Percentiles rank a stretch among this genome's conserved stretches.
Evolutionary conservation across 2,113 vertebrate species (phyloP).

Genomic region (Platysternon megacephalum): DNA sequence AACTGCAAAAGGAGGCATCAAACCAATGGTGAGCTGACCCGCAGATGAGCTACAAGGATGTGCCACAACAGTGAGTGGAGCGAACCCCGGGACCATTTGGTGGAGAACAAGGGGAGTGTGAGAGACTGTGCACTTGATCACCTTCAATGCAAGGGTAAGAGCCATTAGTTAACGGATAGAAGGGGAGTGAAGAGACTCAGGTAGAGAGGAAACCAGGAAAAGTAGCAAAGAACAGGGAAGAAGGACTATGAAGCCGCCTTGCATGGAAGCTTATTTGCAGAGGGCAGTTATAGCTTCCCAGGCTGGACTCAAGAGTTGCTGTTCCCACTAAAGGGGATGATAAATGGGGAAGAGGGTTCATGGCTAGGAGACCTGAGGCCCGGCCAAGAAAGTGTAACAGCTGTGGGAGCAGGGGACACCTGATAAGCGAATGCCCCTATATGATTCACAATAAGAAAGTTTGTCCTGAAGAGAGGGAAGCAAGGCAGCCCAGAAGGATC

Average conservation of each 20-base stretch:
- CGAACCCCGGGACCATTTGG: not conserved
- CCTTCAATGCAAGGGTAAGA: not conserved
- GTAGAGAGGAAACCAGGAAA: not conserved
- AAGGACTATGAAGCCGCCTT: too few relatives aligned
- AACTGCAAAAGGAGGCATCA: not conserved
- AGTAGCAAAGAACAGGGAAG: too few relatives aligned
- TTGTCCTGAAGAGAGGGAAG: not conserved
- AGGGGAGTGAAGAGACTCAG: not conserved
- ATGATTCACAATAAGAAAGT: not conserved
- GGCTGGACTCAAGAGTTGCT: not conserved
- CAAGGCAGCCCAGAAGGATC: not conserved
- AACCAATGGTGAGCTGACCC: not conserved
- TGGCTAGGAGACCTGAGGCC: not conserved
- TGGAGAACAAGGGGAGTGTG: not conserved
- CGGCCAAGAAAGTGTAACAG: not conserved
- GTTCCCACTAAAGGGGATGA: not conserved
- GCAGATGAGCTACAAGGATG: not conserved
- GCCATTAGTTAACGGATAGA: not conserved
- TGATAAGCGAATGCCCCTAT: not conserved
- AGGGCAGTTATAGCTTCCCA: not conserved
- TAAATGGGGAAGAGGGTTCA: not conserved
- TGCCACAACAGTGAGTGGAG: not conserved
- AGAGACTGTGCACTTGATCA: not conserved
- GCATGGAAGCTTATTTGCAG: not conserved
- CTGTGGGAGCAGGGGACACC: not conserved